Conservation (phyloP, 1,140 invertebrate species). For the Drosophila yakuba region DNA sequence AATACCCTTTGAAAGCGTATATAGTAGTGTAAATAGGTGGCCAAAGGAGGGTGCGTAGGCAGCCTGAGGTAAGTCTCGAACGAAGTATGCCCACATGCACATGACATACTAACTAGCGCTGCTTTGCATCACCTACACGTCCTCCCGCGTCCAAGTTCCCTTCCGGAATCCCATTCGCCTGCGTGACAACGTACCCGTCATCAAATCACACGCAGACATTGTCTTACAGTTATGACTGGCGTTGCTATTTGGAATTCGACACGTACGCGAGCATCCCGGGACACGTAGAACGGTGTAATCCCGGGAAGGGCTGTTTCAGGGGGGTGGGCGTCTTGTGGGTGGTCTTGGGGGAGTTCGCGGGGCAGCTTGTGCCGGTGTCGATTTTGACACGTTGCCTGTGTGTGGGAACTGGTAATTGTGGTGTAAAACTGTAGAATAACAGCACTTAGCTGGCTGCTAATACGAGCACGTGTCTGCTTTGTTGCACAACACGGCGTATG, state of each 20-base stretch:
- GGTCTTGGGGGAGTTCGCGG: not conserved
- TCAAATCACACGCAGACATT: constrained; percentile 61
- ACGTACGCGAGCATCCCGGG: constrained; percentile 55
- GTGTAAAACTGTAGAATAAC: constrained; percentile 80
- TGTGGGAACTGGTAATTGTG: constrained; percentile 68
- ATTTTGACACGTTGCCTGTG: constrained; percentile 51
- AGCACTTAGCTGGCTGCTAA: constrained; percentile 77
- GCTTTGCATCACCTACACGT: constrained; percentile 46
- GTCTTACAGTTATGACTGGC: constrained; percentile 78
- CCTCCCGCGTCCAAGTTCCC: not conserved
- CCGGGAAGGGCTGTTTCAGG: constrained; percentile 11
- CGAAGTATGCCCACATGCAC: constrained; percentile 64
- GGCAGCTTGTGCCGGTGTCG: constrained; percentile 34
- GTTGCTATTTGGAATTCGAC: constrained; percentile 77
- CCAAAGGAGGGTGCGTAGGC: constrained; percentile 1
- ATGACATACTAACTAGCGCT: constrained; percentile 58
- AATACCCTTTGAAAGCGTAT: constrained; percentile 17
- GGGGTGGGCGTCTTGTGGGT: not conserved
- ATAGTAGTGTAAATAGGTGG: not conserved
- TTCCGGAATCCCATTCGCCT: constrained; percentile 16
- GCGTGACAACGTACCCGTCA: constrained; percentile 49
- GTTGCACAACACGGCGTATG: constrained; percentile 52
- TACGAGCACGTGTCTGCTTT: constrained; percentile 67
- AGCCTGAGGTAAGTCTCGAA: constrained; percentile 28
- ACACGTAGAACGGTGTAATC: constrained; percentile 62